A percentile compares a stretch with the other conserved stretches of the same genome.
Conservation (phyloP, 2,113 vertebrate species). For the Ifrita kowaldi region DNA sequence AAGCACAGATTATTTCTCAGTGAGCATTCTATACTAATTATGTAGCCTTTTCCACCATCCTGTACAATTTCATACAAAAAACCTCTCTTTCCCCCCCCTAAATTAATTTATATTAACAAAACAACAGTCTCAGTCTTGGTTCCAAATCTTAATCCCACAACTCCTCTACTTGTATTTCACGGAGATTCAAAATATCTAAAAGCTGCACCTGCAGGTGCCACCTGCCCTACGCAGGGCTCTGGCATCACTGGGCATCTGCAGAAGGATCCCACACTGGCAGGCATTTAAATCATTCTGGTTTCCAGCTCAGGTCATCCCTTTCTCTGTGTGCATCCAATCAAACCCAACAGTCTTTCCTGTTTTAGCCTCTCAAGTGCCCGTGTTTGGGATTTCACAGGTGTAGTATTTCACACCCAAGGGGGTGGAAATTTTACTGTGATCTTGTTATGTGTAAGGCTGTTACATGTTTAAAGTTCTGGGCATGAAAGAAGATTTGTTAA, state of each 20-base stretch:
- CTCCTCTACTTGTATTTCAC: background rate
- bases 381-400: background rate
- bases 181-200: background rate
- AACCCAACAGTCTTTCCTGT: background rate
- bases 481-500: background rate
- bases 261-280: background rate
- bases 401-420: background rate
- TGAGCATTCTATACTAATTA: background rate
- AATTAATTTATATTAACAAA: background rate
- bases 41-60: background rate
- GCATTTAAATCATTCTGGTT: background rate
- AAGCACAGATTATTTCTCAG: background rate
- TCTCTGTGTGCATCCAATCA: background rate
- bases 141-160: background rate
- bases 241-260: background rate
- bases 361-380: background rate
- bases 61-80: background rate
- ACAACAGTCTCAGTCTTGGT: background rate
- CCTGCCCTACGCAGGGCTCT: background rate
- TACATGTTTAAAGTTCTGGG: background rate
- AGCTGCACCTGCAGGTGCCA: background rate
- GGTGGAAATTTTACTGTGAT: background rate
- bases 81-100: rapidly evolving
- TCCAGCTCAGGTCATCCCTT: background rate
- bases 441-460: background rate